A percentile compares a stretch with the other conserved stretches of the same genome.
Evolutionary conservation across 2,797 vertebrate genomes (phyloP).

Genomic region (Enteromius argenteus): DNA sequence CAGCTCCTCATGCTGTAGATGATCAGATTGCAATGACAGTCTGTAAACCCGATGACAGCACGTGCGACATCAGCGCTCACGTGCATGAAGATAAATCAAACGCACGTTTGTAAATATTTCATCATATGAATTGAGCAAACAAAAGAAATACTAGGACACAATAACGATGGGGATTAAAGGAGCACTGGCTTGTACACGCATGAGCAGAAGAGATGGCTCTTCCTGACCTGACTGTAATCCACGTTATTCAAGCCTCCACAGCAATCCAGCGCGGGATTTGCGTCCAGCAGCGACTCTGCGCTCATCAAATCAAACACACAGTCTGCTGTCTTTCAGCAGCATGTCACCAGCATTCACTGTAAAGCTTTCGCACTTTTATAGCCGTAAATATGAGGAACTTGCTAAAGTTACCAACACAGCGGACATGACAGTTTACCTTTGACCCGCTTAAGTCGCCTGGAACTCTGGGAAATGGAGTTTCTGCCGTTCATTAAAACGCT

Average conservation of each 20-base stretch:
- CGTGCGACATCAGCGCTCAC: neutral
- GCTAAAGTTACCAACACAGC: constrained; percentile 22
- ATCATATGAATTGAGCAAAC: no score
- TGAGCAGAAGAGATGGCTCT: neutral
- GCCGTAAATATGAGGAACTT: neutral
- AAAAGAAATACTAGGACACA: neutral
- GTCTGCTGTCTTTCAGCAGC: neutral
- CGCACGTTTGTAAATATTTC: neutral
- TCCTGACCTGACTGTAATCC: constrained; percentile 78
- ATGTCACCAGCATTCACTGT: neutral
- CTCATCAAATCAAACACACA: constrained; percentile 53
- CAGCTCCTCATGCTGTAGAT: neutral
- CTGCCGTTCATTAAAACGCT: neutral
- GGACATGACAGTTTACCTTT: constrained; percentile 54
- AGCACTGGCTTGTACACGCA: neutral
- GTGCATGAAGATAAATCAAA: neutral
- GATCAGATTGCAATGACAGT: neutral
- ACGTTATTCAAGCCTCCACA: constrained; percentile 79
- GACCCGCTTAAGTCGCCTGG: constrained; percentile 21
- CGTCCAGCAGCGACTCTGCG: neutral
- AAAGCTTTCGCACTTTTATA: neutral
- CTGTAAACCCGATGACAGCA: neutral
- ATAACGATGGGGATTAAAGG: neutral
- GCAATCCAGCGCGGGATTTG: constrained; percentile 69
- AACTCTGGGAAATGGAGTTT: constrained; percentile 43